Percentiles rank a stretch among this genome's conserved stretches.
Conservation (phyloP, 2,113 vertebrate species). For the Nannospalax galili region DNA sequence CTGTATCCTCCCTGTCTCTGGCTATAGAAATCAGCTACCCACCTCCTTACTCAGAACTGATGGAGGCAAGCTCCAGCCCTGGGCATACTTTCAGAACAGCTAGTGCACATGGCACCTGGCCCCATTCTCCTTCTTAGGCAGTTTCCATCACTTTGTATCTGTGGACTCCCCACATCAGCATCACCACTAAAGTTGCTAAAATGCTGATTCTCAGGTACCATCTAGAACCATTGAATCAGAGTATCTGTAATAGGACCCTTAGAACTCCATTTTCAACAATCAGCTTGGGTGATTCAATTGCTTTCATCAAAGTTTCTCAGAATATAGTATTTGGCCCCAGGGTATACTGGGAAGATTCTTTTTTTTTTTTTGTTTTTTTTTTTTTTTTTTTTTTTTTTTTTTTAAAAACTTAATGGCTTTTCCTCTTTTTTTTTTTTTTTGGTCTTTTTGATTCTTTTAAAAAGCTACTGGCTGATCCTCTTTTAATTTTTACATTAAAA, state of each 20-base stretch:
- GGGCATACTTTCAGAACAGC: neutral
- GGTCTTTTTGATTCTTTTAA: too few relatives aligned
- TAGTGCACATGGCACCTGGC: neutral
- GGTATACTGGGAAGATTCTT: neutral
- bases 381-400: too few relatives aligned
- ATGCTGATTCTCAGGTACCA: neutral
- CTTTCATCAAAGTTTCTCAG: neutral
- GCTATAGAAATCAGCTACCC: neutral
- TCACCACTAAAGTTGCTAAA: neutral
- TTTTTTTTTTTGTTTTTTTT: too few relatives aligned
- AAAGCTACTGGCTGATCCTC: neutral
- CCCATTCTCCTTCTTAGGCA: neutral
- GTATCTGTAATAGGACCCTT: neutral
- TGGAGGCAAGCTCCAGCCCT: neutral
- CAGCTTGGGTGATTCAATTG: neutral
- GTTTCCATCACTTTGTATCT: neutral
- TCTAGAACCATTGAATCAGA: neutral
- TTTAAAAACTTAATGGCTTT: too few relatives aligned
- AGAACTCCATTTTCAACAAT: neutral
- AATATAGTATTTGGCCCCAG: neutral
- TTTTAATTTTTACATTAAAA: conserved; percentile 26
- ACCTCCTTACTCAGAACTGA: neutral
- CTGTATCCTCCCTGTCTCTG: neutral
- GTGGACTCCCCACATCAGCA: neutral
- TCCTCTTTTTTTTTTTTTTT: too few relatives aligned